phyloP scores from a whole-genome alignment of 2,113 vertebrate genomes.

The Ptilonorhynchus violaceus region DNA sequence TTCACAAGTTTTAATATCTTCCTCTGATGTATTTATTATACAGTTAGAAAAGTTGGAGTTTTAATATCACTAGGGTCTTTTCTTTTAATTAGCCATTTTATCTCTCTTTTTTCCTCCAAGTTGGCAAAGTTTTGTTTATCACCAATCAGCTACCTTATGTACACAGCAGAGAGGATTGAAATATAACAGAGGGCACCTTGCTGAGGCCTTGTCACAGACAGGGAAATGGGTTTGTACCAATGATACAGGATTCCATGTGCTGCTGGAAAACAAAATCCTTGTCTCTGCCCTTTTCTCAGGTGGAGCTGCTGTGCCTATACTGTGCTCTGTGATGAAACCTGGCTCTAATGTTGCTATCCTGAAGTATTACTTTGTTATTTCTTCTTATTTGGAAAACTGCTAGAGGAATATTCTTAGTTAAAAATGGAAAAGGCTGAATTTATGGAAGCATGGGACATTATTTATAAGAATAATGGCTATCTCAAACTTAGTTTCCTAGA shows the following conservation, averaged over 20 bases:
- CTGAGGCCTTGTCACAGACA: neutral
- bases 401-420: neutral
- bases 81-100: neutral
- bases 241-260: neutral
- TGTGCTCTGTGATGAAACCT: neutral
- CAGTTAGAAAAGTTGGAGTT: neutral
- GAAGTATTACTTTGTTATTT: neutral
- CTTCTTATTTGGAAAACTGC: neutral
- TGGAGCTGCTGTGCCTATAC: neutral
- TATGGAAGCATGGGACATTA: neutral
- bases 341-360: neutral
- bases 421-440: neutral
- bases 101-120: neutral
- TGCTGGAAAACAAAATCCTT: neutral
- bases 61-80: neutral
- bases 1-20: neutral
- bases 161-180: neutral
- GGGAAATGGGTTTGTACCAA: accelerated
- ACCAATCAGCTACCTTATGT: neutral
- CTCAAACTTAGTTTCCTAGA: neutral
- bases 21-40: neutral
- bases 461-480: neutral
- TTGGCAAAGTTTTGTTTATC: neutral
- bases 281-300: neutral
- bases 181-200: neutral